Conservation (phyloP, 1,140 invertebrate species). For the Danaus plexippus region DNA sequence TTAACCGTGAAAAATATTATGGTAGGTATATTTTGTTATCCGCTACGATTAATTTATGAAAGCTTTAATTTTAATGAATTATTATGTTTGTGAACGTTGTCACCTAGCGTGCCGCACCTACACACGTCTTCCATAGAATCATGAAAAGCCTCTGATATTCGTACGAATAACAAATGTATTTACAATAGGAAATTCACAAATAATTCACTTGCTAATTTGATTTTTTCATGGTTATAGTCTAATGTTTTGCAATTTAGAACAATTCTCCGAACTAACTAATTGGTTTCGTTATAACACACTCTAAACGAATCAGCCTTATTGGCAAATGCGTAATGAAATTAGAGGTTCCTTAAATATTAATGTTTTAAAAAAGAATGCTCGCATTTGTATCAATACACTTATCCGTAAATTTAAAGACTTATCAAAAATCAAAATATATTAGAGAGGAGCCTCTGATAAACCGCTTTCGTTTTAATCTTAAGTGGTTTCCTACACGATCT, state of each 20-base stretch:
- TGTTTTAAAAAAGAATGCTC: no score
- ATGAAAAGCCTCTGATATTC: neutral
- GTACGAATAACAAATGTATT: neutral
- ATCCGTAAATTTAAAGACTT: no score
- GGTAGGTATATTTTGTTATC: no score
- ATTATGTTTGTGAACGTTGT: conserved; percentile 6
- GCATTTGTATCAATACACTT: no score
- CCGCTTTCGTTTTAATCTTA: conserved; percentile 59
- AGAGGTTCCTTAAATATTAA: no score
- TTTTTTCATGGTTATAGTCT: no score
- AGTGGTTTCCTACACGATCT: conserved; percentile 58
- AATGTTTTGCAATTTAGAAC: no score
- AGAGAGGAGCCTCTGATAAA: conserved; percentile 35
- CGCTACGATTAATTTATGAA: conserved; percentile 3
- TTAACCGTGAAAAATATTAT: no score
- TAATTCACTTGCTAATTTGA: no score
- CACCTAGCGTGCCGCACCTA: conserved; percentile 4
- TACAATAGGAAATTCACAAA: neutral
- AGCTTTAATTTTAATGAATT: conserved; percentile 7
- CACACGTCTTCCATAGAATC: conserved; percentile 1
- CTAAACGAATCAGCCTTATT: conserved; percentile 26
- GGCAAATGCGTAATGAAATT: conserved; percentile 18
- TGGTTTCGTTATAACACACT: conserved; percentile 20
- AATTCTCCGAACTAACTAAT: conserved; percentile 15
- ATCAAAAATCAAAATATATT: no score